Conservation (phyloP, 2,113 vertebrate genomes). For the Periophthalmus modestus region DNA sequence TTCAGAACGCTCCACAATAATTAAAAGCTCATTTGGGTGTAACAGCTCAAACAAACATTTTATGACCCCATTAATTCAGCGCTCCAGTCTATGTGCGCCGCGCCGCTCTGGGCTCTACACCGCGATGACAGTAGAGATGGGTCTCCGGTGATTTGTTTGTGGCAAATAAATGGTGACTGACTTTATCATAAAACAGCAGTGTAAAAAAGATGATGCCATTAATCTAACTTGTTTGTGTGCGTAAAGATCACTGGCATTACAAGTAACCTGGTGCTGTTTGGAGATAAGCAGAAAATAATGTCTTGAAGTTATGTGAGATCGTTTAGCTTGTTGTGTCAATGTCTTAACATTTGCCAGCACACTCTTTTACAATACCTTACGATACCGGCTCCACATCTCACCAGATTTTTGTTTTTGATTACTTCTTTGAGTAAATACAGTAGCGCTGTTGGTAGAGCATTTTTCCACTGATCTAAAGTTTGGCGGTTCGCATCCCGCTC, state of each 20-base stretch:
- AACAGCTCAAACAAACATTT: constrained; percentile 73
- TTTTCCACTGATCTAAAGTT: no score
- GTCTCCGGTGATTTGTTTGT: constrained; percentile 31
- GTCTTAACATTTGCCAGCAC: no score
- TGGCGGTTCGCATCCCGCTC: no score
- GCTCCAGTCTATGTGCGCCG: constrained; percentile 42
- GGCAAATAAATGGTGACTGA: constrained; percentile 48
- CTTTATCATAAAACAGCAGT: constrained; percentile 19
- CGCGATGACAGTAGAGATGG: constrained; percentile 49
- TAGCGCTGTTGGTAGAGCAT: no score
- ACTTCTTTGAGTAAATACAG: no score
- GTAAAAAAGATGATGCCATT: constrained; percentile 12
- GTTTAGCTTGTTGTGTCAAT: no score
- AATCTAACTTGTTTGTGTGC: constrained; percentile 1
- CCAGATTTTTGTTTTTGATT: no score
- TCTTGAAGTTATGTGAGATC: no score
- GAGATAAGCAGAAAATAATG: background rate
- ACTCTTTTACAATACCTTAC: no score
- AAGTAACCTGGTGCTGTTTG: background rate
- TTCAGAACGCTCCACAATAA: constrained; percentile 61
- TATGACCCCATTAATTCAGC: constrained; percentile 59
- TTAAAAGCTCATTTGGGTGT: constrained; percentile 74
- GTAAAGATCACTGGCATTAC: background rate
- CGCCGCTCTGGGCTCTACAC: constrained; percentile 35
- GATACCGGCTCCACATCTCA: no score